These are phyloP conservation scores for Coptodon rendalli DNA, from an alignment of 2,113 vertebrate species.

Conservation along the genomic window DNA sequence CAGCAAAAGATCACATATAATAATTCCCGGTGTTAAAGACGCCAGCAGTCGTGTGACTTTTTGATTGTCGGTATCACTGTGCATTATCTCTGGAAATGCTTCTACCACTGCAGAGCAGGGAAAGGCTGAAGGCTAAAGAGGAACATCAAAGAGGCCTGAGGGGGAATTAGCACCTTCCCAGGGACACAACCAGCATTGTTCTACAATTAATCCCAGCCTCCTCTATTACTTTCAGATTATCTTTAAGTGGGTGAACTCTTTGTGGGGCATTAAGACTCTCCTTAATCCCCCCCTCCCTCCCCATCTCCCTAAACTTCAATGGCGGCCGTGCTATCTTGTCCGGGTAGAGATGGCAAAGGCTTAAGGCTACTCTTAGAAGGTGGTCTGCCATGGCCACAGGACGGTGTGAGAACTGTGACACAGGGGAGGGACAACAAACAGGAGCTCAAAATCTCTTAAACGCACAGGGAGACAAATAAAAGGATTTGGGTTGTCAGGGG, in stretches of 20 bases:
- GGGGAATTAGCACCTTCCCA: slow-evolving; percentile 71
- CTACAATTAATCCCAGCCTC: slow-evolving; percentile 80
- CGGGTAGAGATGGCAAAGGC: slow-evolving; percentile 66
- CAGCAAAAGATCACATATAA: neutral
- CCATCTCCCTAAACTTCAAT: slow-evolving; percentile 73
- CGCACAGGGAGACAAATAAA: slow-evolving; percentile 75
- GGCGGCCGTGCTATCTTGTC: slow-evolving; percentile 75
- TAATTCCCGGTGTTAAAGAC: neutral
- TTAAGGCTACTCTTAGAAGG: slow-evolving; percentile 76
- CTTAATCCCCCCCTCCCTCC: slow-evolving; percentile 53
- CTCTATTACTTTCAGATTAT: slow-evolving; percentile 84
- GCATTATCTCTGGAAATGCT: neutral
- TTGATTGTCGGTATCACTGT: neutral
- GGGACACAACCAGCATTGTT: slow-evolving; percentile 72
- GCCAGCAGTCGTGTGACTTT: neutral
- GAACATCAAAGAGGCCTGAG: slow-evolving; percentile 72
- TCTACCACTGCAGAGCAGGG: slow-evolving; percentile 13
- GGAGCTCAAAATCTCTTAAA: slow-evolving; percentile 78
- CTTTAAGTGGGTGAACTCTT: slow-evolving; percentile 78
- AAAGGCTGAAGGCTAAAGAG: slow-evolving; percentile 21
- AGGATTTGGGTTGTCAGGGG: slow-evolving; percentile 72
- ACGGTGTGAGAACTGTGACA: slow-evolving; percentile 74
- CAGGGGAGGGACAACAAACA: slow-evolving; percentile 77
- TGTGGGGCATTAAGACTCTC: slow-evolving; percentile 72
- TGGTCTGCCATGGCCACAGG: slow-evolving; percentile 68